Percentiles rank a stretch among this genome's conserved stretches.
phyloP scores from a whole-genome alignment of 2,888 invertebrate genomes.

The Homarus gammarus region DNA sequence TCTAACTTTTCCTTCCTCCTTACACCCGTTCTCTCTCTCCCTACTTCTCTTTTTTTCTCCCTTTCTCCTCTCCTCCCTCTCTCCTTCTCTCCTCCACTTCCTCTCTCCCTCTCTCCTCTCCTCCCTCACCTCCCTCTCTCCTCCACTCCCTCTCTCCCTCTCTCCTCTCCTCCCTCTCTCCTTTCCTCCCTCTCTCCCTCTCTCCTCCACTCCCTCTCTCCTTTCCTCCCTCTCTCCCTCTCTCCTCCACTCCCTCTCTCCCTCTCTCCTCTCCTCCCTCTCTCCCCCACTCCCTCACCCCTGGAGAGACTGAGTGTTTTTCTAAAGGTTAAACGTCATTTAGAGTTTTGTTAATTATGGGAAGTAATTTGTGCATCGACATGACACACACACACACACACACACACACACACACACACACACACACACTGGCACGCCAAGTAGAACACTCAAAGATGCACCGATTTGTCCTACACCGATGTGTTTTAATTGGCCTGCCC shows the following conservation, averaged over 20 bases:
- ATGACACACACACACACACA: too few relatives aligned
- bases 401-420: too few relatives aligned
- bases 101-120: neutral
- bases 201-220: neutral
- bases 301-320: neutral
- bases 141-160: neutral
- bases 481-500: too few relatives aligned
- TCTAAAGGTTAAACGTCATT: too few relatives aligned
- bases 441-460: too few relatives aligned
- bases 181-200: neutral
- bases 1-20: constrained; percentile 4
- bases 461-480: too few relatives aligned
- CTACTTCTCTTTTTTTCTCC: neutral
- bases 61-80: neutral
- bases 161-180: neutral
- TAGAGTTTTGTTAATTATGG: too few relatives aligned
- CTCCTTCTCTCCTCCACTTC: neutral
- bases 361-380: too few relatives aligned
- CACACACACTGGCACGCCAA: too few relatives aligned
- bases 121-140: neutral
- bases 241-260: neutral
- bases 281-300: neutral
- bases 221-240: neutral
- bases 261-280: neutral
- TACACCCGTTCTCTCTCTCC: neutral